phyloP scores from a whole-genome alignment of 2,797 vertebrate genomes.

The Rhodeus uyekii region DNA sequence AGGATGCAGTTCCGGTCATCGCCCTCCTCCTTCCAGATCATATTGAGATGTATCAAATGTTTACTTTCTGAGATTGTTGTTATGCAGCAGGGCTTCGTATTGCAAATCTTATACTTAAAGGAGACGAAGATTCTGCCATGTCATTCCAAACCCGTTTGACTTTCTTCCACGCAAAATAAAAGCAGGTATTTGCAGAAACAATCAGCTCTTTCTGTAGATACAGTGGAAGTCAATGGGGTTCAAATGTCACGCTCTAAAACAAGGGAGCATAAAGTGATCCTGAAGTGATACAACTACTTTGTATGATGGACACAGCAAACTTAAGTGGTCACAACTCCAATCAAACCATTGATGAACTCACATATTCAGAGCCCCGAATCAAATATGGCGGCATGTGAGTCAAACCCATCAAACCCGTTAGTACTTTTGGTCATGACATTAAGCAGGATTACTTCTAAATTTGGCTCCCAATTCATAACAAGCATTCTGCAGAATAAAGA shows the following conservation, averaged over 20 bases:
- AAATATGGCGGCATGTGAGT: neutral
- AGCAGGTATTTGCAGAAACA: neutral
- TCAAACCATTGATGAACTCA: neutral
- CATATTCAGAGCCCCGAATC: neutral
- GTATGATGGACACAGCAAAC: neutral
- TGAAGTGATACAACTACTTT: neutral
- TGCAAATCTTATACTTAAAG: neutral
- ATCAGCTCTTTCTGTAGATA: neutral
- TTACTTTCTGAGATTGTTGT: slow-evolving; percentile 22
- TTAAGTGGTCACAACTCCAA: neutral
- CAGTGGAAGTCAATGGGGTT: neutral
- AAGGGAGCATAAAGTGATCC: neutral
- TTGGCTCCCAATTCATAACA: neutral
- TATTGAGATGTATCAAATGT: slow-evolving; percentile 12
- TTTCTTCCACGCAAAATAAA: neutral
- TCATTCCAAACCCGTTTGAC: neutral
- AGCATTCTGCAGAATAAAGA: neutral
- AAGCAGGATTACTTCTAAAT: neutral
- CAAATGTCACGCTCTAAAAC: neutral
- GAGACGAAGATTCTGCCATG: neutral
- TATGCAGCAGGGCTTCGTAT: neutral
- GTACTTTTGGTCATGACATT: neutral
- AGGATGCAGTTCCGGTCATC: slow-evolving; percentile 33
- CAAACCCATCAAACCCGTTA: neutral
- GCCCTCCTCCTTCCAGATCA: slow-evolving; percentile 7